These are phyloP conservation scores for Mesoligia furuncula DNA, from an alignment of 2,888 invertebrate species.

Conservation along the genomic window DNA sequence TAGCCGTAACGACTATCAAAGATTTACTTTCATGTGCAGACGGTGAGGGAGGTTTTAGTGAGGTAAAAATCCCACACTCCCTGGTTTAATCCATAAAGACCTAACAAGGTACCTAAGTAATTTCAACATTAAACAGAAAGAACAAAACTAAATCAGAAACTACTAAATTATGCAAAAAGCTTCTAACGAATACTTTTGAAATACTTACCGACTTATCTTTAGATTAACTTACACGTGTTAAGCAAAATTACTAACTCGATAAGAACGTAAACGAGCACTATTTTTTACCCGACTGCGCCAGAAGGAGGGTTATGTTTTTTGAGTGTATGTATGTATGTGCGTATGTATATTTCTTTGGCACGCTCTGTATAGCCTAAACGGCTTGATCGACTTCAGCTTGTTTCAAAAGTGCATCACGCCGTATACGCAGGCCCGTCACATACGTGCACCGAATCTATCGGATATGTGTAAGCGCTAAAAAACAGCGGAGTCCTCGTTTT, in stretches of 20 bases:
- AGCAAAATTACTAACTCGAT: not conserved
- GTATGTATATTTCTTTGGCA: no score
- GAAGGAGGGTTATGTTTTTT: no score
- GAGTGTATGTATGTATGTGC: no score
- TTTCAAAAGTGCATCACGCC: constrained; percentile 52
- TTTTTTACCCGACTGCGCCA: no score
- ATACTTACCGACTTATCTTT: not conserved
- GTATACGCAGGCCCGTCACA: constrained; percentile 65
- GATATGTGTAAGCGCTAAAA: constrained; percentile 83
- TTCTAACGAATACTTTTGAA: not conserved
- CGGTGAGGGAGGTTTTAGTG: not conserved
- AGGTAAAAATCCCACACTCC: not conserved
- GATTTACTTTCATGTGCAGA: not conserved
- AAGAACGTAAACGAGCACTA: constrained; percentile 6
- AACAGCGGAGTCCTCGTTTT: constrained; percentile 81
- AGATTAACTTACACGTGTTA: not conserved
- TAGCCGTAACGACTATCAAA: no score
- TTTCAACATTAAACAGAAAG: not conserved
- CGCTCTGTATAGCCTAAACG: no score
- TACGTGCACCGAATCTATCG: constrained; percentile 80
- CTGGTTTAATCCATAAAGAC: not conserved
- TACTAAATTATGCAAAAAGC: not conserved
- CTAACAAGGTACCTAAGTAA: not conserved
- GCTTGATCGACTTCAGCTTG: no score
- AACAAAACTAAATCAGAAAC: no score